These are phyloP conservation scores for Bugulina stolonifera DNA, from an alignment of 2,888 invertebrate species.

Conservation along the genomic window DNA sequence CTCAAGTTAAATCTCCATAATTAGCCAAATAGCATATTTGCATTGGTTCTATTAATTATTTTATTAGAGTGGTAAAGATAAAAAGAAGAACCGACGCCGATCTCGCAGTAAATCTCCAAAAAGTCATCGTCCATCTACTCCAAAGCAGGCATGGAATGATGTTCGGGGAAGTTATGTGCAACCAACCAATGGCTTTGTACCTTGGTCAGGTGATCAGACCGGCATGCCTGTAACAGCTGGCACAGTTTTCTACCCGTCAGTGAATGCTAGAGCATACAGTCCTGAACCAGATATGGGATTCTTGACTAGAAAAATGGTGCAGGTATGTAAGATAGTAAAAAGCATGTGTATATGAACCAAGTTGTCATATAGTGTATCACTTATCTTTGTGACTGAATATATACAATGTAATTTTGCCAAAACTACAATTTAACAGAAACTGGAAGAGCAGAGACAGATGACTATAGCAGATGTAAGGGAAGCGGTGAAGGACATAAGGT, in stretches of 20 bases:
- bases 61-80: slow-evolving; percentile 27
- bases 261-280: slow-evolving; percentile 21
- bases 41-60: too few species aligned
- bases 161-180: not conserved
- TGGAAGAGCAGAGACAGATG: slow-evolving; percentile 30
- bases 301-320: slow-evolving; percentile 50
- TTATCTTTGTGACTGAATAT: too few species aligned
- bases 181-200: slow-evolving; percentile 7
- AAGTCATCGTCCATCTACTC: not conserved
- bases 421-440: not conserved
- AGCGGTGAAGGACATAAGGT: slow-evolving; percentile 35
- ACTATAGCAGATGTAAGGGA: slow-evolving; percentile 48
- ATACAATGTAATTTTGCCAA: too few species aligned
- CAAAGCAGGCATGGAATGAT: slow-evolving; percentile 2
- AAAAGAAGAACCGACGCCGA: slow-evolving; percentile 22
- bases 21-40: too few species aligned
- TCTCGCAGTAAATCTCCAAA: slow-evolving; percentile 20
- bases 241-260: slow-evolving; percentile 15
- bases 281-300: slow-evolving; percentile 36
- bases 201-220: not conserved
- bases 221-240: slow-evolving; percentile 6
- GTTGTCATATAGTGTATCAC: too few species aligned
- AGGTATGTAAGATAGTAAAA: too few species aligned
- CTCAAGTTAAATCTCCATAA: too few species aligned
- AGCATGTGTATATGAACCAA: too few species aligned